Base-by-base conservation (phyloP, 2,888 invertebrate genomes). In the Rhimphoctona megacephalus region DNA sequence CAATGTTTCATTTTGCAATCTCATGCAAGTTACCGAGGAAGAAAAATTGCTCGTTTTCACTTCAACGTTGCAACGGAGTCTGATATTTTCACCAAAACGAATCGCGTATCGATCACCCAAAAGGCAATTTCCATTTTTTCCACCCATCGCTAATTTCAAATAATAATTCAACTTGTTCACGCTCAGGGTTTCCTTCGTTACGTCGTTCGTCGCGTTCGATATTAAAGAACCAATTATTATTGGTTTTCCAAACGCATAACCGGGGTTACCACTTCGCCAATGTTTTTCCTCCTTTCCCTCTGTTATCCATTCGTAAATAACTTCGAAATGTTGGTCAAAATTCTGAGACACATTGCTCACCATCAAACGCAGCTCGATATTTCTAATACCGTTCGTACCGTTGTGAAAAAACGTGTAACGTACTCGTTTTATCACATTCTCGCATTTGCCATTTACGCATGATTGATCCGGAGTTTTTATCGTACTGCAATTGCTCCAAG, bases 241-340 rank as follows among this genome's bases (percentile, higher is more conserved):
- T 0, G 97, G 97, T 89, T 96, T 95, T 9, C 96, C 96, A 5
- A 94, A 89, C 8, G 96, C 91, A 91, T 98, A 98, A 4, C 98
- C 98, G 1, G 97, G 97, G 93, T 96, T 97, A 3, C 98, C 98
- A 94, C 98, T 98, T 22, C 95, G 92, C 78, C 39, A 52, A 25
- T 69, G 67, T 64, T 74, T 88, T 88, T 79, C 11, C 17, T 33
- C 46, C 11, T 39, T 17, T 5, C 54, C 0, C 11, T 70, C 30
- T 0, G 17, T 57, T 1, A 52, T 39, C 83, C 85, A 83, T 61
- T 92, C 87, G 66, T 91, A 92, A 43, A 81, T 85, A 3, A 94
- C 89, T 88, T 93, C 89, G 70, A 93, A 92, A 70, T 91, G 85
- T 90, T 94, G 94, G 84, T 92, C 90, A 89, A 92, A 94, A 61